Percentiles rank a stretch among this genome's conserved stretches.
These are phyloP conservation scores for Pseudomyrmex concolor DNA, from an alignment of 1,140 invertebrate species.

Conservation along the genomic window DNA sequence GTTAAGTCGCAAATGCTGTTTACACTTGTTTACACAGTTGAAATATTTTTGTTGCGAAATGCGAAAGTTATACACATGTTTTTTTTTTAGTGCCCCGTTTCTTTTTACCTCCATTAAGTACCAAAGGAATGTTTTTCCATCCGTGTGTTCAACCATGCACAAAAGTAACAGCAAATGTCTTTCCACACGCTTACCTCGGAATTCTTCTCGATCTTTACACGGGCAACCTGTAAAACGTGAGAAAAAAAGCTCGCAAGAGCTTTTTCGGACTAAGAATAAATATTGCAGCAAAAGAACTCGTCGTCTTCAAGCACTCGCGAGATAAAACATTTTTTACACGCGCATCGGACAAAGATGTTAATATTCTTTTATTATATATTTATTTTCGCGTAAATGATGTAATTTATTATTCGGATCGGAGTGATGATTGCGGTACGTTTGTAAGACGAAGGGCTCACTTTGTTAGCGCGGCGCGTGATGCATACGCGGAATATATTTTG, in stretches of 20 bases:
- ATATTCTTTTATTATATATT: not conserved
- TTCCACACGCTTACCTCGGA: slow-evolving; percentile 25
- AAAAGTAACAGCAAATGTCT: slow-evolving; percentile 32
- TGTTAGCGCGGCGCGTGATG: not conserved
- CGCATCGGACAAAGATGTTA: not conserved
- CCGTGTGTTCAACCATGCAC: slow-evolving; percentile 15
- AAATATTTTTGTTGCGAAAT: not conserved
- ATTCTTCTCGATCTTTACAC: slow-evolving; percentile 31
- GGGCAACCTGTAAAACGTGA: not conserved
- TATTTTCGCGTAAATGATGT: not conserved
- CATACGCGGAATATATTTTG: not conserved
- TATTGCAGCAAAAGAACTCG: not conserved
- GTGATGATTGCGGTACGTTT: not conserved
- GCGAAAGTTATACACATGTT: not conserved
- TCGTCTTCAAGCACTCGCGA: not conserved
- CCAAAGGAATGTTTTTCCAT: slow-evolving; percentile 35
- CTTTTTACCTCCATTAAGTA: not conserved
- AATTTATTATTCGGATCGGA: not conserved
- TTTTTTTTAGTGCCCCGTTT: not conserved
- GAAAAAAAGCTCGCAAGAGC: not conserved
- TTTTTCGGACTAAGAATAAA: not conserved
- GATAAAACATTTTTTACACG: not conserved
- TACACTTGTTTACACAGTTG: not conserved
- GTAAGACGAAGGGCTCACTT: not conserved
- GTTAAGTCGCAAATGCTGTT: not conserved